A percentile compares a stretch with the other conserved stretches of the same genome.
phyloP scores from a whole-genome alignment of 2,888 invertebrate genomes.

The Diarsia brunnea region DNA sequence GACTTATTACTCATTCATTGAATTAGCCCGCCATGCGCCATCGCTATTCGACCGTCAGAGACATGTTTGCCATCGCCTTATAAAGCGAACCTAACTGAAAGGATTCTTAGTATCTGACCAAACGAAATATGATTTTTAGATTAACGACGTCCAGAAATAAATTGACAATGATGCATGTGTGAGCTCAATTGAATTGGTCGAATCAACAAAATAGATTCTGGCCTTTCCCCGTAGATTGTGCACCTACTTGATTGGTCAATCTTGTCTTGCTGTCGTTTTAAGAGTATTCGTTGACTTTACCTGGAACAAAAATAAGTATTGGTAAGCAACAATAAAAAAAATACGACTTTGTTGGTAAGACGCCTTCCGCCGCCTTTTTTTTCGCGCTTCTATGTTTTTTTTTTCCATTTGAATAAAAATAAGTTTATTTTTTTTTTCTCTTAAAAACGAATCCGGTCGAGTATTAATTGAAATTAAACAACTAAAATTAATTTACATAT shows the following conservation, averaged over 20 bases:
- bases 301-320: slow-evolving; percentile 40
- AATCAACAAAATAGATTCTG: not conserved
- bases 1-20: slow-evolving; percentile 50
- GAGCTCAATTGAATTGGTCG: slow-evolving; percentile 10
- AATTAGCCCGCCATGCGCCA: slow-evolving; percentile 52
- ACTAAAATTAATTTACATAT: too few relatives aligned
- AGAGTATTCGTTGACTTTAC: slow-evolving; percentile 22
- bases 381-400: too few relatives aligned
- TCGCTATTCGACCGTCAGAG: slow-evolving; percentile 36
- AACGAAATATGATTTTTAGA: slow-evolving; percentile 57
- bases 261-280: not conserved
- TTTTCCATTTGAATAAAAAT: not conserved
- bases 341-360: not conserved
- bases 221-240: slow-evolving; percentile 3
- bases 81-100: slow-evolving; percentile 56
- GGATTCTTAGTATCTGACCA: slow-evolving; percentile 48
- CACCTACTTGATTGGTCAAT: not conserved
- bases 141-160: slow-evolving; percentile 45
- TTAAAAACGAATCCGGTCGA: not conserved
- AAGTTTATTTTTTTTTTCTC: not conserved
- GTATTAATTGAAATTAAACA: not conserved
- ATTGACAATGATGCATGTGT: slow-evolving; percentile 49
- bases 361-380: too few relatives aligned
- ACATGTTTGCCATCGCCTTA: slow-evolving; percentile 55
- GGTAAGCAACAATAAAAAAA: not conserved